Evolutionary conservation across 2,888 invertebrate genomes (phyloP).

Genomic region (Petrolisthes manimaculis): DNA sequence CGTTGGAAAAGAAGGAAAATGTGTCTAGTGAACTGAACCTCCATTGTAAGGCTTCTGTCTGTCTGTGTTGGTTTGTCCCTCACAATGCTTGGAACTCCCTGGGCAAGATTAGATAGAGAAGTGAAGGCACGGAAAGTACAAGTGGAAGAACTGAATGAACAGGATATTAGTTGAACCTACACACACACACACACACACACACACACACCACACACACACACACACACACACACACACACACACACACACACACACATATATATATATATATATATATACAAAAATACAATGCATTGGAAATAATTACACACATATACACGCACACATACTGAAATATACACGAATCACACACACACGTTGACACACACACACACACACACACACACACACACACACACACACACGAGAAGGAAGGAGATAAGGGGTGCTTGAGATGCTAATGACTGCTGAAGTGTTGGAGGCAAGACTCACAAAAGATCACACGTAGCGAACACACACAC

Average conservation of each 20-base stretch:
- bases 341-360: background rate
- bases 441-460: background rate
- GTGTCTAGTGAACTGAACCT: too few species aligned
- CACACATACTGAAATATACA: too few species aligned
- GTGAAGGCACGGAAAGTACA: too few species aligned
- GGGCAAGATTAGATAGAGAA: too few species aligned
- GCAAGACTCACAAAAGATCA: background rate
- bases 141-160: too few species aligned
- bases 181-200: too few species aligned
- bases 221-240: background rate
- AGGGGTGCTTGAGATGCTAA: background rate
- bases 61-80: too few species aligned
- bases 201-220: background rate
- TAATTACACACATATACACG: background rate
- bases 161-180: too few species aligned
- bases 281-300: background rate
- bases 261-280: too few species aligned
- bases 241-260: background rate
- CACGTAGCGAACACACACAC: constrained; percentile 11
- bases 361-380: constrained; percentile 5
- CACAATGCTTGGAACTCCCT: too few species aligned
- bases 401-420: background rate
- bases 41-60: too few species aligned
- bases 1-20: too few species aligned
- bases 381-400: constrained; percentile 14